These are phyloP conservation scores for Microtus montanus DNA, from an alignment of 2,113 vertebrate species.

Conservation along the genomic window DNA sequence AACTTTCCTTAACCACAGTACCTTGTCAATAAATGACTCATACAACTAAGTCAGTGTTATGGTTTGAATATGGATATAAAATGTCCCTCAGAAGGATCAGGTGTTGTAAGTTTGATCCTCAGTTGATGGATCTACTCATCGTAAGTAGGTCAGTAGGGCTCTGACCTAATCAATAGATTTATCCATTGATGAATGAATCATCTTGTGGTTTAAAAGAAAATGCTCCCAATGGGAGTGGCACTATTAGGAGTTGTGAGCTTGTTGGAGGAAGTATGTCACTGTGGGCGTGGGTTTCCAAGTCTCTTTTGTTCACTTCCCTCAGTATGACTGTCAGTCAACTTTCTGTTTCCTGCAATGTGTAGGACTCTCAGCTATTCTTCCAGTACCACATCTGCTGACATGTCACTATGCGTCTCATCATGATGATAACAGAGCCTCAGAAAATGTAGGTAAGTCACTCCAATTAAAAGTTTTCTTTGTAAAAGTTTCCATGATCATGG, in stretches of 20 bases:
- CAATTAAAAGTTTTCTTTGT: neutral
- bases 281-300: neutral
- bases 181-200: neutral
- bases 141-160: neutral
- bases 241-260: neutral
- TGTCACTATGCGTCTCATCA: neutral
- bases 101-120: neutral
- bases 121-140: neutral
- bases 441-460: neutral
- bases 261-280: neutral
- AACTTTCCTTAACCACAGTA: neutral
- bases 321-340: neutral
- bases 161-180: neutral
- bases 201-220: neutral
- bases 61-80: neutral
- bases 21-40: conserved; percentile 39
- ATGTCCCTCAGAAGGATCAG: neutral
- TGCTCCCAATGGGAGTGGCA: neutral
- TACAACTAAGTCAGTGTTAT: neutral
- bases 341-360: neutral
- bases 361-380: neutral
- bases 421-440: neutral
- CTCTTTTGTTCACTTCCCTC: neutral
- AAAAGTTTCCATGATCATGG: neutral
- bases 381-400: neutral